Evolutionary conservation across 1,140 invertebrate genomes (phyloP).

Genomic region (Temnothorax nylanderi): DNA sequence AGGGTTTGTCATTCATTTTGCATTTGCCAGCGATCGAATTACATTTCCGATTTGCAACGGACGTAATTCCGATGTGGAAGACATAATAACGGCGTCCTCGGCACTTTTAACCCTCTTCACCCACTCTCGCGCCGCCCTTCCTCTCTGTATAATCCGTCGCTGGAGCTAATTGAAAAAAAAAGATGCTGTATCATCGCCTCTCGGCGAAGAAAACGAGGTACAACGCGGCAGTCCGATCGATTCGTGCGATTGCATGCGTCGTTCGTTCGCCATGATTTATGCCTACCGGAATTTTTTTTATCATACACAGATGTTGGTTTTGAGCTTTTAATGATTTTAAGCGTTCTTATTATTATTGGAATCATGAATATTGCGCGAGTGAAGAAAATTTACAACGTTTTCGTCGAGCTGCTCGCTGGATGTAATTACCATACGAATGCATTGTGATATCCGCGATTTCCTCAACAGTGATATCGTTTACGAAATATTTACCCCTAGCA

Average conservation of each 20-base stretch:
- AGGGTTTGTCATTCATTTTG: not conserved
- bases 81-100: conserved; percentile 49
- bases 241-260: conserved; percentile 14
- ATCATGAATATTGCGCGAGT: not conserved
- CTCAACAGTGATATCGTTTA: conserved; percentile 1
- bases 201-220: conserved; percentile 7
- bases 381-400: not conserved
- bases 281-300: conserved; percentile 27
- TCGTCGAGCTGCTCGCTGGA: not conserved
- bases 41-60: conserved; percentile 33
- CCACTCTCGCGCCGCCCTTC: not conserved
- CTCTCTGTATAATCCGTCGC: conserved; percentile 48
- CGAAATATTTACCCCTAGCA: not conserved
- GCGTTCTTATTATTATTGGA: not conserved
- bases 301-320: not conserved
- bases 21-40: conserved; percentile 49
- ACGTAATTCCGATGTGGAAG: conserved; percentile 52
- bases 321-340: not conserved
- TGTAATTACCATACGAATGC: not conserved
- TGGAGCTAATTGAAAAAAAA: conserved; percentile 60
- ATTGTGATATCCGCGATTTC: not conserved
- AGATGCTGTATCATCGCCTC: conserved; percentile 50
- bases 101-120: not conserved
- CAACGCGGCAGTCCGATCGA: conserved; percentile 18
- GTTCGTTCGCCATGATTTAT: conserved; percentile 33